Conservation (phyloP, 2,888 invertebrate genomes). For the Melanargia galathea region DNA sequence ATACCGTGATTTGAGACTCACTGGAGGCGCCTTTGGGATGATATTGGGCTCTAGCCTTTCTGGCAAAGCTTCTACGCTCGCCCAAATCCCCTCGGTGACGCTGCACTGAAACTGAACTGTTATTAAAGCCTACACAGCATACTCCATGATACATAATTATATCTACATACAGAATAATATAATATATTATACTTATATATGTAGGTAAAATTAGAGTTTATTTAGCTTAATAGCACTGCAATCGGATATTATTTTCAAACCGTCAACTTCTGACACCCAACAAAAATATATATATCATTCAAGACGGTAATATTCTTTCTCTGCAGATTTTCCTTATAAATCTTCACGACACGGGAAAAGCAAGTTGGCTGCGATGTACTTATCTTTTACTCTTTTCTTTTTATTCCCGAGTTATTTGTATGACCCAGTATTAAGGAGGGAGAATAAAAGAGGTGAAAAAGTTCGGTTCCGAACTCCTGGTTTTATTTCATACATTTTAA, state of each 20-base stretch:
- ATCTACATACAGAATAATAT: no score
- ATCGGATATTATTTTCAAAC: not conserved
- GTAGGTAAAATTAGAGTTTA: not conserved
- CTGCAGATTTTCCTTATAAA: slow-evolving; percentile 56
- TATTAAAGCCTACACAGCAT: no score
- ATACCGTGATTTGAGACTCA: no score
- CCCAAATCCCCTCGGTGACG: no score
- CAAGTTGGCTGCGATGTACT: slow-evolving; percentile 42
- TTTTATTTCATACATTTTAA: slow-evolving; percentile 12
- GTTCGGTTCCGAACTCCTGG: slow-evolving; percentile 2
- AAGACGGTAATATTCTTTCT: slow-evolving; percentile 57
- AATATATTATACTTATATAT: no score
- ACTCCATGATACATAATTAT: no score
- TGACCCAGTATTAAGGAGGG: slow-evolving; percentile 23
- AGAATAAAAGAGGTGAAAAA: slow-evolving; percentile 16
- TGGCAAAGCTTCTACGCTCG: no score
- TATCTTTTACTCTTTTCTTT: slow-evolving; percentile 44
- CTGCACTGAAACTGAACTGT: no score
- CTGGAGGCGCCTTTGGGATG: no score
- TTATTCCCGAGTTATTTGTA: slow-evolving; percentile 40
- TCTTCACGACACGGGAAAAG: slow-evolving; percentile 50
- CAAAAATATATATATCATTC: slow-evolving; percentile 51
- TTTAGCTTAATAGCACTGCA: not conserved
- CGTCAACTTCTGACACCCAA: not conserved
- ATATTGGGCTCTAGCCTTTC: no score